Conservation (phyloP, 2,888 invertebrate species). For the Andrena fulva region DNA sequence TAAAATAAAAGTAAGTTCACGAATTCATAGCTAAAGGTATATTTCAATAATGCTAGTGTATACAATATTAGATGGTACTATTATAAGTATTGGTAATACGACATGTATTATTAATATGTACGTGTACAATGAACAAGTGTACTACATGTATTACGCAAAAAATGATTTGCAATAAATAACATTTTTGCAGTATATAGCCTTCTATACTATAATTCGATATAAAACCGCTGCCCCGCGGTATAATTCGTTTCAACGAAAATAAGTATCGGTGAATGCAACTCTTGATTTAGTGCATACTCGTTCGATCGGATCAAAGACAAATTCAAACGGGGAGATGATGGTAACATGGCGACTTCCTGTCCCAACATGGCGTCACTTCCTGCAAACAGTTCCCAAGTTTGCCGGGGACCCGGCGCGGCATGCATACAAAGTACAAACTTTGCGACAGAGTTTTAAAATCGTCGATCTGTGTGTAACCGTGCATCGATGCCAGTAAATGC, state of each 20-base stretch:
- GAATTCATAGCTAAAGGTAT: slow-evolving; percentile 28
- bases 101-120: slow-evolving; percentile 43
- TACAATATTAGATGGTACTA: slow-evolving; percentile 27
- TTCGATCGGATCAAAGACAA: not conserved
- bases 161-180: slow-evolving; percentile 56
- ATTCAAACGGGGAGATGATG: slow-evolving; percentile 7
- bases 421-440: slow-evolving; percentile 36
- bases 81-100: slow-evolving; percentile 30
- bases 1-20: slow-evolving; percentile 17
- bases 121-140: slow-evolving; percentile 24
- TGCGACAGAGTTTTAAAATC: slow-evolving; percentile 27
- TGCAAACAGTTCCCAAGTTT: slow-evolving; percentile 39
- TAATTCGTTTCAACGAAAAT: not conserved
- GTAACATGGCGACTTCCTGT: slow-evolving; percentile 27
- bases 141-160: slow-evolving; percentile 26
- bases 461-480: slow-evolving; percentile 45
- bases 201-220: not conserved
- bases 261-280: not conserved
- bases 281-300: not conserved
- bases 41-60: slow-evolving; percentile 32
- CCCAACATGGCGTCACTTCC: slow-evolving; percentile 46
- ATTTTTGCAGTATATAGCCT: slow-evolving; percentile 30
- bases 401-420: slow-evolving; percentile 42
- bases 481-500: slow-evolving; percentile 63
- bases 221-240: too few species aligned